Evolutionary conservation across 1,140 invertebrate genomes (phyloP).

Genomic region (Araneus ventricosus): DNA sequence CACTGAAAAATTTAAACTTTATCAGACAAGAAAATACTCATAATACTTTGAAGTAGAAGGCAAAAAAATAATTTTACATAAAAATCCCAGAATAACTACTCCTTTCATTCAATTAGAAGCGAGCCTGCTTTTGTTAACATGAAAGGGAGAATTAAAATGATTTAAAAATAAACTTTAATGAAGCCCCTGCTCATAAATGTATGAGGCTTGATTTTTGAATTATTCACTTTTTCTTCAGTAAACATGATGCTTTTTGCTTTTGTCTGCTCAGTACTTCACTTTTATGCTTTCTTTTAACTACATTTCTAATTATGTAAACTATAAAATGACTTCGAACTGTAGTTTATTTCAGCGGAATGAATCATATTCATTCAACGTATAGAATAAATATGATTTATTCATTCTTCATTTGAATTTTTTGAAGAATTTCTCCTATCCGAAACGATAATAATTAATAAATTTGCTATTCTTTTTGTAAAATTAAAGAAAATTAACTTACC

Average conservation of each 20-base stretch:
- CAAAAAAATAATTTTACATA: neutral
- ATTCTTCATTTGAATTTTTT: too few relatives aligned
- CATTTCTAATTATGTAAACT: neutral
- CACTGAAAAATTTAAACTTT: neutral
- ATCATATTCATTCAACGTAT: too few relatives aligned
- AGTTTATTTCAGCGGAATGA: too few relatives aligned
- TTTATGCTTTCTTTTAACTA: neutral
- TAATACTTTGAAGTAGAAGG: neutral
- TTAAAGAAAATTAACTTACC: too few relatives aligned
- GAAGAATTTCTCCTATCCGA: too few relatives aligned
- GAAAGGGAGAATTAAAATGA: neutral
- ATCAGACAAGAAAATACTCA: neutral
- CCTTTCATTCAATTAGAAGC: neutral
- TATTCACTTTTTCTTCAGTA: too few relatives aligned
- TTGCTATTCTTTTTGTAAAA: too few relatives aligned
- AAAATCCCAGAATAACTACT: neutral
- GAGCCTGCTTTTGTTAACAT: neutral
- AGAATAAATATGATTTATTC: too few relatives aligned
- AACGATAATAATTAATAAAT: too few relatives aligned
- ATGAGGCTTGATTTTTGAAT: neutral
- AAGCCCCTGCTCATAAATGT: neutral
- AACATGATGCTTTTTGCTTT: neutral
- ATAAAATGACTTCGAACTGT: too few relatives aligned
- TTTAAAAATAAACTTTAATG: neutral
- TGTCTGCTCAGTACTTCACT: neutral